Evolutionary conservation across 1,140 invertebrate species (phyloP).

Genomic region (Hormaphis cornu): DNA sequence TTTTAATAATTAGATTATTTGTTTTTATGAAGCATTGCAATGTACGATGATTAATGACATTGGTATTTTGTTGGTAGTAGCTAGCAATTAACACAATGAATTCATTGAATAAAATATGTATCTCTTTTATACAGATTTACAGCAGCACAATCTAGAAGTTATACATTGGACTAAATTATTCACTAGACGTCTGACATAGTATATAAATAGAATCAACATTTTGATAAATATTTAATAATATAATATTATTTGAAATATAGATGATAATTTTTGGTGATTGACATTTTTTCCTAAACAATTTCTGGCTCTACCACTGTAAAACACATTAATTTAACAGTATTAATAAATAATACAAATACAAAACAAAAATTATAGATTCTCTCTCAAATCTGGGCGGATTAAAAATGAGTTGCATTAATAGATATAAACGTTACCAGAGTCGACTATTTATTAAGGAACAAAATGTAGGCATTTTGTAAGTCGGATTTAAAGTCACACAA

Average conservation of each 20-base stretch:
- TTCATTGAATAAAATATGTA: neutral
- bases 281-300: too few relatives aligned
- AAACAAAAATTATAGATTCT: neutral
- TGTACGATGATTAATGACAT: neutral
- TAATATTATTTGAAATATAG: too few relatives aligned
- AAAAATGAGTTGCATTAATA: neutral
- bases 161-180: too few relatives aligned
- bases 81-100: neutral
- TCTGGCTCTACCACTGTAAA: too few relatives aligned
- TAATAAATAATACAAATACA: neutral
- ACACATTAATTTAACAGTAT: neutral
- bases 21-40: neutral
- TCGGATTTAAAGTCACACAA: too few relatives aligned
- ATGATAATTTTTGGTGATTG: too few relatives aligned
- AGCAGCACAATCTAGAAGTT: too few relatives aligned
- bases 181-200: too few relatives aligned
- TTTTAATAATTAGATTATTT: neutral
- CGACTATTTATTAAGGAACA: too few relatives aligned
- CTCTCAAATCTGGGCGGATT: constrained; percentile 18
- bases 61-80: neutral
- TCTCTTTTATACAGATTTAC: neutral
- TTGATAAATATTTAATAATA: too few relatives aligned
- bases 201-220: too few relatives aligned
- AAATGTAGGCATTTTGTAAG: too few relatives aligned
- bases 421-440: neutral